Evolutionary conservation across 1,140 invertebrate species (phyloP).

Genomic region (Oryctes rhinoceros): DNA sequence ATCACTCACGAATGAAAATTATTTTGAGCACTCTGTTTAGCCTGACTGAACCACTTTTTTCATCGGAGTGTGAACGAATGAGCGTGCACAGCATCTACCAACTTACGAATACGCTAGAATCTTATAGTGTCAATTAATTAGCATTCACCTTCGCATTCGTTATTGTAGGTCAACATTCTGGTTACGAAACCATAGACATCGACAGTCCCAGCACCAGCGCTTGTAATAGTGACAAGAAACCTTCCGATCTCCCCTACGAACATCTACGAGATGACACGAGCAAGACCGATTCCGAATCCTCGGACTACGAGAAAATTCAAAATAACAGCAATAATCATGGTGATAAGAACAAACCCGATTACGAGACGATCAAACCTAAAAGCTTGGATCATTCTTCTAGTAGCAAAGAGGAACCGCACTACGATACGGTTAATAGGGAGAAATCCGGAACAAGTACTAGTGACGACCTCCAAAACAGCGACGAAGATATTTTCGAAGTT

Average conservation of each 20-base stretch:
- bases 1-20: too few relatives aligned
- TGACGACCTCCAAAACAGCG: conserved; percentile 12
- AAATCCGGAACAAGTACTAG: conserved; percentile 36
- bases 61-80: too few relatives aligned
- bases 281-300: conserved; percentile 50
- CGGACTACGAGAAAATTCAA: conserved; percentile 51
- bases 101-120: too few relatives aligned
- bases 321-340: neutral
- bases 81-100: too few relatives aligned
- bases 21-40: too few relatives aligned
- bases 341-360: neutral
- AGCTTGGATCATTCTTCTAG: neutral
- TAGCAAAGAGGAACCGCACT: conserved; percentile 32
- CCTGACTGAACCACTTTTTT: too few relatives aligned
- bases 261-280: conserved; percentile 57
- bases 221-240: too few relatives aligned
- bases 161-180: neutral
- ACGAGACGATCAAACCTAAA: conserved; percentile 38
- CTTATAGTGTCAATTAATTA: too few relatives aligned
- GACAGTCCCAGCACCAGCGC: conserved; percentile 54
- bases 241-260: conserved; percentile 64
- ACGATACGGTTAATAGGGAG: conserved; percentile 34
- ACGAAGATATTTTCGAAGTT: conserved; percentile 39
- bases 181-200: conserved; percentile 32
- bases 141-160: neutral